Conservation (phyloP, 2,797 vertebrate genomes). For the Hafferia zeledoni region DNA sequence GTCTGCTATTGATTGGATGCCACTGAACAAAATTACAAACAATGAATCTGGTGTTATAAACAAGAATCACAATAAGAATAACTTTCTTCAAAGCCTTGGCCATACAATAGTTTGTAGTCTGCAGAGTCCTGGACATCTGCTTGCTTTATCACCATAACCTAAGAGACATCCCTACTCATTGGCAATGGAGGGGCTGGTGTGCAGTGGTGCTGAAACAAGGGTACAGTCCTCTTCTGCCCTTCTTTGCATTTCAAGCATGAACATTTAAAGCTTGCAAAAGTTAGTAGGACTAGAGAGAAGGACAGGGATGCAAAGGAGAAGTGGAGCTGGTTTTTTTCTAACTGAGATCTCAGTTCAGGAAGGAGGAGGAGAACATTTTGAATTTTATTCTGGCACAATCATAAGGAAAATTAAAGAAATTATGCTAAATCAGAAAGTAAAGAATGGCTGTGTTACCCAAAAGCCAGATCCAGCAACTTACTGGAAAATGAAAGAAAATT, state of each 20-base stretch:
- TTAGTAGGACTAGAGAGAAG: neutral
- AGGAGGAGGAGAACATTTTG: neutral
- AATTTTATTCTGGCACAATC: neutral
- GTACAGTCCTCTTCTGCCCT: neutral
- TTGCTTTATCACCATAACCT: neutral
- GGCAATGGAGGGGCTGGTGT: neutral
- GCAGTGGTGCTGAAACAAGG: neutral
- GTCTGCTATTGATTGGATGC: conserved; percentile 73
- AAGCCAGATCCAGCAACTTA: neutral
- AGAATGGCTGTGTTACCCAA: neutral
- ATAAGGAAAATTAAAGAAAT: neutral
- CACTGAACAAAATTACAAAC: conserved; percentile 70
- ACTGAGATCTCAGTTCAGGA: neutral
- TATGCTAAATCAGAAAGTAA: neutral
- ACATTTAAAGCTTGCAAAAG: neutral
- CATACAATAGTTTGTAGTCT: neutral
- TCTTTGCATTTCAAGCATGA: neutral
- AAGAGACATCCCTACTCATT: neutral
- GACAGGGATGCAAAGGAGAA: neutral
- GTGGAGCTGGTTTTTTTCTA: neutral
- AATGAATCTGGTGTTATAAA: conserved; percentile 72
- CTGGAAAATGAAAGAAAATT: neutral
- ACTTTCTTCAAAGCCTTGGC: conserved; percentile 24
- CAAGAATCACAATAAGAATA: conserved; percentile 63
- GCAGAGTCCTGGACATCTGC: neutral